Evolutionary conservation across 23 tunicate species (phyloP).

Genomic region (Diplosoma virens): DNA sequence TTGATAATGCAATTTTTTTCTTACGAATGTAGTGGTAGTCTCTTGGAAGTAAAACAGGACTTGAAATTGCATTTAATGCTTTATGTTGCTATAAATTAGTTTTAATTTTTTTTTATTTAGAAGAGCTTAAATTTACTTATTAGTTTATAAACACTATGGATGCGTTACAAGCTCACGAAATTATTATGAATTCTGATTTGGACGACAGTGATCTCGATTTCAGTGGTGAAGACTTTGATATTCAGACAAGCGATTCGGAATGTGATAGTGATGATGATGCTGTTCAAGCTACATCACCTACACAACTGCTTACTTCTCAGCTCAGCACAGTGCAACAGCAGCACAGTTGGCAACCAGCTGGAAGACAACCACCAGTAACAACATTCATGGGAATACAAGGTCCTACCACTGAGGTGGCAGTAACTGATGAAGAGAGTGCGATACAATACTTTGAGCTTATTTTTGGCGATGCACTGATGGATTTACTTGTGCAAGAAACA

Average conservation of each 20-base stretch:
- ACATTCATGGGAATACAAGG: constrained; percentile 15
- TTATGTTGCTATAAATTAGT: no score
- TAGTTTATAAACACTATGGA: no score
- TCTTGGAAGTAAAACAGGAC: no score
- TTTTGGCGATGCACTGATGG: constrained; percentile 2
- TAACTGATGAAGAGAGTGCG: constrained; percentile 12
- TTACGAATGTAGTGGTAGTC: no score
- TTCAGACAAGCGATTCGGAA: background rate
- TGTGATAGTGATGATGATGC: constrained; percentile 13
- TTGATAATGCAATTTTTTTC: no score
- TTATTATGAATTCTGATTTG: constrained; percentile 6
- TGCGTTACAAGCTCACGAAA: background rate
- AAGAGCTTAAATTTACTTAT: no score
- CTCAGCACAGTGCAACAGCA: background rate
- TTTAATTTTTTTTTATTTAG: no score
- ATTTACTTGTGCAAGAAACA: constrained; percentile 3
- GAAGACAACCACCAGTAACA: constrained; percentile 12
- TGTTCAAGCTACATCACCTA: background rate
- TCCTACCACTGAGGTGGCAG: background rate
- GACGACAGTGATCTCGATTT: constrained; percentile 9
- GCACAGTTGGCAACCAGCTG: constrained; percentile 6
- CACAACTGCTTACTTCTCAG: background rate
- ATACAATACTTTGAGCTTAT: background rate
- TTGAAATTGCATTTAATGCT: no score
- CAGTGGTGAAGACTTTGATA: background rate